Evolutionary conservation across 2,113 vertebrate species (phyloP), one percentile per base, ranked within the genome.

Genomic region (Poecile atricapillus): DNA sequence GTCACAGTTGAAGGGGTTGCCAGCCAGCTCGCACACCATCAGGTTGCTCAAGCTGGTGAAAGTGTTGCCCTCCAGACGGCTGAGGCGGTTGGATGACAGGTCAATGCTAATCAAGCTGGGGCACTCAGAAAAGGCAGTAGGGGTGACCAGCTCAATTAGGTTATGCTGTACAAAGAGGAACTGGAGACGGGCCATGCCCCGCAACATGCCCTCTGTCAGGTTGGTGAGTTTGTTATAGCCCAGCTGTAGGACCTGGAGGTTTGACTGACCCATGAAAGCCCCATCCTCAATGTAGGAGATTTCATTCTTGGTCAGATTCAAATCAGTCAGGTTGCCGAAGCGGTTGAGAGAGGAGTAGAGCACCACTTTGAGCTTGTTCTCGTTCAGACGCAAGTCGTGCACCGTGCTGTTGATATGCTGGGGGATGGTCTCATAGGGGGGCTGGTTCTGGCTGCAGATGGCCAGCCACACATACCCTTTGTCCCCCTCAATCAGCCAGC

Each of bases 381-480:
- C 99, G 0, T 99, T 99, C 94, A 99, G 98, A 73, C 99, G 98
- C 94, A 99, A 98, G 96, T 99, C 99, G 0, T 99, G 99, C 95
- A 99, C 99, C 1, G 99, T 99, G 98, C 99, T 99, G 97, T 99
- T 99, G 98, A 99, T 99, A 91, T 99, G 99, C 97, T 99, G 99
- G 27, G 99, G 99, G 75, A 99, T 99, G 96, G 99, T 99, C 97
- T 99, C 99, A 5, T 99, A 99, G 0, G 99, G 99, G 13, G 99
- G 99, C 97, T 99, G 99, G 98, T 99, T 99, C 98, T 99, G 99
- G 97, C 99, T 99, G 98, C 99, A 99, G 97, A 99, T 99, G 87
- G 99, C 99, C 97, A 99, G 97, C 99, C 99, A 99, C 52, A 99
- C 99, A 4, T 99, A 99, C 50, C 99, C 99, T 97, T 99, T 99